Evolutionary conservation across 1,140 invertebrate species (phyloP).

Genomic region (Bombus difficillimus): DNA sequence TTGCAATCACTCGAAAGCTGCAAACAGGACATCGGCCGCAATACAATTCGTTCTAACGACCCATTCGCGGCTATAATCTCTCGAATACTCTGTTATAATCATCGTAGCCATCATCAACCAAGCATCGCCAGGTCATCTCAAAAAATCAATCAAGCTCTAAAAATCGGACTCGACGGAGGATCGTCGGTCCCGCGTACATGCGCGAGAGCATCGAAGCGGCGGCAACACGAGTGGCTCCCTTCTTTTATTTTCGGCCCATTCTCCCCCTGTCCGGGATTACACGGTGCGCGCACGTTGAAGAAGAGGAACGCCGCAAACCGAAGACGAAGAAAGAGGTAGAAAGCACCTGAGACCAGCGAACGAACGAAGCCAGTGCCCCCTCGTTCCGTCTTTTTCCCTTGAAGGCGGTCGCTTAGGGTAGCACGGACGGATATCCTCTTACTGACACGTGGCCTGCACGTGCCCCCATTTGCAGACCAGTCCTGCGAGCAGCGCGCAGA

Average conservation of each 20-base stretch:
- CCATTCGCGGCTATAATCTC: neutral
- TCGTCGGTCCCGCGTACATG: neutral
- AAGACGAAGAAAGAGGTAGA: conserved; percentile 37
- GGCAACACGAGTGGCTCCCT: conserved; percentile 34
- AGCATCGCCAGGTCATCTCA: neutral
- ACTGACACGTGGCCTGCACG: conserved; percentile 80
- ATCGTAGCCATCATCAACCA: neutral
- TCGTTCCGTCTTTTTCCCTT: conserved; percentile 36
- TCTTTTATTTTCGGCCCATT: conserved; percentile 42
- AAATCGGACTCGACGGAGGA: conserved; percentile 4
- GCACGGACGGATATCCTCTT: conserved; percentile 80
- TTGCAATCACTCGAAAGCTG: neutral
- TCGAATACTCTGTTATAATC: neutral
- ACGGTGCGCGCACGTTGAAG: conserved; percentile 15
- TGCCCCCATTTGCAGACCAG: conserved; percentile 70
- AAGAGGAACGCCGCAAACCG: neutral
- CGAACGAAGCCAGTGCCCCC: conserved; percentile 36
- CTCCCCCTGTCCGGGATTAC: conserved; percentile 31
- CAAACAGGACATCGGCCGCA: neutral
- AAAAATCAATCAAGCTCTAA: neutral
- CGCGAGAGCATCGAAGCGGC: conserved; percentile 28
- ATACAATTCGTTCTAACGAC: neutral
- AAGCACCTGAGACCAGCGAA: conserved; percentile 56
- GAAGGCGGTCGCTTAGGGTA: conserved; percentile 60
- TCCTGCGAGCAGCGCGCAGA: conserved; percentile 52